These are phyloP conservation scores for Mustela lutreola DNA, from an alignment of 2,113 vertebrate genomes.

Conservation along the genomic window DNA sequence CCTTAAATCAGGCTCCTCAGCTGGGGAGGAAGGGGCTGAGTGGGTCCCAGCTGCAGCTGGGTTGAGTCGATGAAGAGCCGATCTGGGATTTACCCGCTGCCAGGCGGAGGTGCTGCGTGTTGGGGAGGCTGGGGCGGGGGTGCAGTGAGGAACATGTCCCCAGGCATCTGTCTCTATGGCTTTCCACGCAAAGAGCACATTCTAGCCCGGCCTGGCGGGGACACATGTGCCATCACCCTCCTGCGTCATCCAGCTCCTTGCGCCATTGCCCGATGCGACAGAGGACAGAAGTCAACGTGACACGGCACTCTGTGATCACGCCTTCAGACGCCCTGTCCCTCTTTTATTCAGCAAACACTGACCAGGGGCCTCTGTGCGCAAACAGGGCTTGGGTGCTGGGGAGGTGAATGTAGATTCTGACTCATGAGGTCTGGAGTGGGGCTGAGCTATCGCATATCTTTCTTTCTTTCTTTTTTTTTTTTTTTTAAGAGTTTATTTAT, in stretches of 20 bases:
- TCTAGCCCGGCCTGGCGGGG: rapidly evolving
- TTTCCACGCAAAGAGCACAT: background rate
- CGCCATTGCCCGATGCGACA: background rate
- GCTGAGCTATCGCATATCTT: background rate
- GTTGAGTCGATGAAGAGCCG: no score
- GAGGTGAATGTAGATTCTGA: background rate
- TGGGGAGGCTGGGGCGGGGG: rapidly evolving
- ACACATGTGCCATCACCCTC: rapidly evolving
- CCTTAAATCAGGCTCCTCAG: background rate
- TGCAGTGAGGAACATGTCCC: background rate
- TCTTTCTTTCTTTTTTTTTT: no score
- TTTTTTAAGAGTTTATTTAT: no score
- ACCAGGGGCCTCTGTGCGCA: no score
- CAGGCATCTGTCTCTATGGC: background rate
- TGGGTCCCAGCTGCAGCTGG: background rate
- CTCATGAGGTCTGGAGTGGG: background rate
- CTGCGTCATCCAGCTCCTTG: background rate
- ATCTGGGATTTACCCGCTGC: background rate
- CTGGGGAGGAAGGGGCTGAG: background rate
- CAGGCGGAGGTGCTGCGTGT: background rate
- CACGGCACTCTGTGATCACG: rapidly evolving
- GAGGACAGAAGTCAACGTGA: rapidly evolving
- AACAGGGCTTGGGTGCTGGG: background rate
- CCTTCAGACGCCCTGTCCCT: rapidly evolving
- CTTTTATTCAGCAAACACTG: background rate